phyloP scores from a whole-genome alignment of 2,797 vertebrate species.

The Lerista edwardsae region DNA sequence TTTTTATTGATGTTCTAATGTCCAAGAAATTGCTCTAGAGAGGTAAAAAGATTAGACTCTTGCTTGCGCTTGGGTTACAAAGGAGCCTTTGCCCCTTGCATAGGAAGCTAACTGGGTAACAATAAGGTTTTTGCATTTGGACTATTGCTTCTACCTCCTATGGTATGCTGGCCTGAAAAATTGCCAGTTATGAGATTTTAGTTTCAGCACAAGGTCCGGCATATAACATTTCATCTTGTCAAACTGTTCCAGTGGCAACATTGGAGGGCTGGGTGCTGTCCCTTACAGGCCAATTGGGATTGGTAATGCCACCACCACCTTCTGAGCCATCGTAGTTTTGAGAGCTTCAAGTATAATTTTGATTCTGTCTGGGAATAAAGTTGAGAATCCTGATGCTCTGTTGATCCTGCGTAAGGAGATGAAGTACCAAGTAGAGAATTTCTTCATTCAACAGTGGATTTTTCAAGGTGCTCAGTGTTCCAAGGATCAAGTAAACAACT shows the following conservation, averaged over 20 bases:
- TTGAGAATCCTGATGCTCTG: slow-evolving; percentile 18
- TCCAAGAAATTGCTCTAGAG: slow-evolving; percentile 4
- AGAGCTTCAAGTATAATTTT: neutral
- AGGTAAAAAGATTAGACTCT: slow-evolving; percentile 15
- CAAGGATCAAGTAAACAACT: neutral
- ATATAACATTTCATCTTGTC: neutral
- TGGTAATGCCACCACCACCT: neutral
- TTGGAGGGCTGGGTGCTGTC: neutral
- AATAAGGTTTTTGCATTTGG: neutral
- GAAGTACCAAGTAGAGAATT: neutral
- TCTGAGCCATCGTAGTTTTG: neutral
- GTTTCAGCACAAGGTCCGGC: neutral
- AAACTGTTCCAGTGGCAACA: neutral
- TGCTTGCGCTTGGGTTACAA: neutral
- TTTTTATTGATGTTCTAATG: slow-evolving; percentile 49
- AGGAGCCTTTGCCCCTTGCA: slow-evolving; percentile 46
- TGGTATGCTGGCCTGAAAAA: neutral
- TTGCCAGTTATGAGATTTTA: neutral
- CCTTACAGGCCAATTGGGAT: neutral
- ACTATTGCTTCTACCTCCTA: neutral
- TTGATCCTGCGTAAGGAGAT: neutral
- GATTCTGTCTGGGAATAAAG: rapidly evolving
- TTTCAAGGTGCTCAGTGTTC: neutral
- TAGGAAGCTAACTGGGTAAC: rapidly evolving
- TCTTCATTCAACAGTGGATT: neutral